Conservation (phyloP, 2,888 invertebrate species). For the Netelia fuscicornis region DNA sequence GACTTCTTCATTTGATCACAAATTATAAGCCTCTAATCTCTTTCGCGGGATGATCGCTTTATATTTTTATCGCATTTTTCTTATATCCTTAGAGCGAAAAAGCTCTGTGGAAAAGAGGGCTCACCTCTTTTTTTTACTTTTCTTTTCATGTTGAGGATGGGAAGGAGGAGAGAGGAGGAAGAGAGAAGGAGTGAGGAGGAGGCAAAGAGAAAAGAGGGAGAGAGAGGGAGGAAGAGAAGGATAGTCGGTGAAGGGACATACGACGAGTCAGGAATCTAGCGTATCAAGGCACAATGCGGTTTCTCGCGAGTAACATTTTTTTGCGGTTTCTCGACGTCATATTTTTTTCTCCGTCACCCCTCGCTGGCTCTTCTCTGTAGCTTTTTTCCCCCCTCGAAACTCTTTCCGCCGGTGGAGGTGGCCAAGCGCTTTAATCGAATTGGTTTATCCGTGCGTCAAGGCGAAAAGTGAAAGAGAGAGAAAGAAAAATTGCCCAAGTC, state of each 20-base stretch:
- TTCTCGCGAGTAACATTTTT: slow-evolving; percentile 25
- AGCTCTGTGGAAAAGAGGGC: slow-evolving; percentile 33
- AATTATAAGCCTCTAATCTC: slow-evolving; percentile 53
- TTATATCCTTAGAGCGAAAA: slow-evolving; percentile 4
- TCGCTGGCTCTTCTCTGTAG: background rate
- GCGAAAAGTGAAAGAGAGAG: slow-evolving; percentile 51
- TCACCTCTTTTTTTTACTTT: background rate
- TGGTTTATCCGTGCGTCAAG: slow-evolving; percentile 69
- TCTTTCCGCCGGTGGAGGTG: slow-evolving; percentile 40
- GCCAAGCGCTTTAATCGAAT: slow-evolving; percentile 62
- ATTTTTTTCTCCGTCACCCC: slow-evolving; percentile 22
- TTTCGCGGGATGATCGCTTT: slow-evolving; percentile 38
- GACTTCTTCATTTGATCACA: slow-evolving; percentile 46
- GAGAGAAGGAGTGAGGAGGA: too few relatives aligned
- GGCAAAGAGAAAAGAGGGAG: too few relatives aligned
- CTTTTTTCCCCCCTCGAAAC: slow-evolving; percentile 32
- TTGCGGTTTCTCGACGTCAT: slow-evolving; percentile 2
- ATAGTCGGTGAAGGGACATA: background rate
- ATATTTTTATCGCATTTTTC: slow-evolving; percentile 54
- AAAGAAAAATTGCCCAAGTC: slow-evolving; percentile 2
- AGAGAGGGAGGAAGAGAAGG: too few relatives aligned
- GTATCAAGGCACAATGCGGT: slow-evolving; percentile 54
- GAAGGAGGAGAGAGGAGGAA: too few relatives aligned
- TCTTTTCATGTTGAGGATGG: background rate
- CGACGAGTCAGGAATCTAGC: slow-evolving; percentile 16